Base-by-base conservation (phyloP, 2,113 vertebrate genomes). In the Oreochromis tanganicae region DNA sequence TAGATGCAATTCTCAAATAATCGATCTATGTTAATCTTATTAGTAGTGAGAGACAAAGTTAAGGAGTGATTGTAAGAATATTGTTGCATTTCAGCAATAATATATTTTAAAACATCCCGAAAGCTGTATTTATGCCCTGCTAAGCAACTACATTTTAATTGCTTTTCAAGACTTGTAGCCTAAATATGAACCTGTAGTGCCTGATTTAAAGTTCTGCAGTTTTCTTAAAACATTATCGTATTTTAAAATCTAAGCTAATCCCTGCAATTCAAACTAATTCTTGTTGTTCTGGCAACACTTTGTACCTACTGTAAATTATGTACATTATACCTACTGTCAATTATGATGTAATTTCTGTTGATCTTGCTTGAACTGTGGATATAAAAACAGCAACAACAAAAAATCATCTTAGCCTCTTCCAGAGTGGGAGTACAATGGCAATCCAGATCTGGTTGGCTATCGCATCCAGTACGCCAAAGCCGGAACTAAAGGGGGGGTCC, bases 391-490 rank as follows among this genome's bases (percentile, higher is more conserved):
- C 8, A 46, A 38, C 38, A 73, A 75, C 27, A 48, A 46, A 41
- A 83, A 63, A 38, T 79, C 38, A 10, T 88, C 54, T 85, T 93
- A 99, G 99, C 99, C 99, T 6, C 97, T 99, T 81, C 98, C 98
- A 3, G 98, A 99, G 93, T 97, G 97, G 96, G 97, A 98, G 59
- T 99, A 99, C 97, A 99, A 99, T 0, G 98, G 98, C 38, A 99
- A 97, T 94, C 98, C 98, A 0, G 98, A 99, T 88, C 97, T 98
- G 0, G 97, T 99, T 80, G 98, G 98, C 50, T 99, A 99, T 95
- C 96, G 96, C 93, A 92, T 99, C 88, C 97, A 97, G 9, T 98
- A 98, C 86, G 85, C 88, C 4, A 97, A 97, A 59, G 95, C 95
- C 0, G 97, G 97, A 0, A 95, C 97, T 19, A 97, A 91, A 29